Conservation (phyloP, 2,113 vertebrate species). For the Cyanoliseus patagonus region DNA sequence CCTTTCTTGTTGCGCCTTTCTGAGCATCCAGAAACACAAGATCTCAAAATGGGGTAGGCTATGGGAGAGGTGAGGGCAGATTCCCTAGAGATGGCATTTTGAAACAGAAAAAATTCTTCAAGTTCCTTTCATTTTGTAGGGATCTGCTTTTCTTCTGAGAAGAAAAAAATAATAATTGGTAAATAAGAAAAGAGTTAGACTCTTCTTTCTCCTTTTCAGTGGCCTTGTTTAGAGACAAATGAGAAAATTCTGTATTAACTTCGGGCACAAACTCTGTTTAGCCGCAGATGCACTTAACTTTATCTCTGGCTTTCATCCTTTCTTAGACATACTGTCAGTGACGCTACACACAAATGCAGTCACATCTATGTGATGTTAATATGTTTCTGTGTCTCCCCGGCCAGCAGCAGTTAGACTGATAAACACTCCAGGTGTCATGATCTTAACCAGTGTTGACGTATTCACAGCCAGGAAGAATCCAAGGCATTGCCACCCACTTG, state of each 20-base stretch:
- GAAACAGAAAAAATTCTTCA: background rate
- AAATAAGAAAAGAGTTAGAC: background rate
- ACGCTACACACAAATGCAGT: background rate
- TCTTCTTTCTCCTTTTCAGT: background rate
- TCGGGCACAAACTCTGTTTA: background rate
- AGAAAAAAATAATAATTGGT: background rate
- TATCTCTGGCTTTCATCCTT: background rate
- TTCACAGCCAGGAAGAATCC: background rate
- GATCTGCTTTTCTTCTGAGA: background rate
- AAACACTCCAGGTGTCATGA: background rate
- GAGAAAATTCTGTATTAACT: background rate
- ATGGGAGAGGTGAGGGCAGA: background rate
- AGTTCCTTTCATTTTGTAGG: background rate
- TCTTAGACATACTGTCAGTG: background rate
- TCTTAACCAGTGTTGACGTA: background rate
- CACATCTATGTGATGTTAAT: accelerated
- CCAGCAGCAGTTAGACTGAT: background rate
- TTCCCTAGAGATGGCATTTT: background rate
- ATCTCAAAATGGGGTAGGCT: background rate
- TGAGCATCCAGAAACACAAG: background rate
- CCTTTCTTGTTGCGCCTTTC: background rate
- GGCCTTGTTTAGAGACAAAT: background rate
- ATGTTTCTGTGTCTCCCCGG: background rate
- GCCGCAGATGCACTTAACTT: background rate
- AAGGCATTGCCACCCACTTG: background rate